These are phyloP conservation scores for Callocephalon fimbriatum DNA, from an alignment of 2,113 vertebrate species.

Conservation along the genomic window DNA sequence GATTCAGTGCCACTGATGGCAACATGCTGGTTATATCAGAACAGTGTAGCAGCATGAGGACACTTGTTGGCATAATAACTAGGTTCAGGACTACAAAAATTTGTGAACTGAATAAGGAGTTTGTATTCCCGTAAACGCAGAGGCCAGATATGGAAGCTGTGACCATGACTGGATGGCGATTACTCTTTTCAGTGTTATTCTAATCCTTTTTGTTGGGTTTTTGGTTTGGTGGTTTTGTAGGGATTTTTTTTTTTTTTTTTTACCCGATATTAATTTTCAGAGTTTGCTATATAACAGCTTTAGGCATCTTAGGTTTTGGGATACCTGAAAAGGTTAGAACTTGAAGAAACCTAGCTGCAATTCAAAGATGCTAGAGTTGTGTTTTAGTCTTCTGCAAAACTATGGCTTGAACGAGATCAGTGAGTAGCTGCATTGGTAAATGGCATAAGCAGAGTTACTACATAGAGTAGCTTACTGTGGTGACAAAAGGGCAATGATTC, in stretches of 20 bases:
- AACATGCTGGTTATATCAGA: background rate
- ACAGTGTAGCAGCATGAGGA: background rate
- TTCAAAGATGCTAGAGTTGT: background rate
- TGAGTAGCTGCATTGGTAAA: background rate
- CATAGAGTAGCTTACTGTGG: background rate
- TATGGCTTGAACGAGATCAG: background rate
- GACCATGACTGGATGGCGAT: background rate
- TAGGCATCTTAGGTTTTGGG: background rate
- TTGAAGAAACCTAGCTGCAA: background rate
- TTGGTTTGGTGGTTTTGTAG: background rate
- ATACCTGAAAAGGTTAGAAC: background rate
- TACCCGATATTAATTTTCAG: background rate
- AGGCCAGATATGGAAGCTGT: background rate
- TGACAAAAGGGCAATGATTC: background rate
- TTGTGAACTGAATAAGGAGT: background rate
- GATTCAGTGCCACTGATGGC: background rate
- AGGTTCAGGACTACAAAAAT: background rate
- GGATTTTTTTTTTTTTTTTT: background rate
- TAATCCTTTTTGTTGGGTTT: background rate
- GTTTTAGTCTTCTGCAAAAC: background rate
- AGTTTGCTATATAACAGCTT: background rate
- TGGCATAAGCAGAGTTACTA: background rate
- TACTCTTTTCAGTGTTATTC: background rate
- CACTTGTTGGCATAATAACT: accelerated
- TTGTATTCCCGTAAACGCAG: background rate